Percentiles rank a stretch among this genome's conserved stretches.
Evolutionary conservation across 2,888 invertebrate species (phyloP).

Genomic region (Drosophila histrio): DNA sequence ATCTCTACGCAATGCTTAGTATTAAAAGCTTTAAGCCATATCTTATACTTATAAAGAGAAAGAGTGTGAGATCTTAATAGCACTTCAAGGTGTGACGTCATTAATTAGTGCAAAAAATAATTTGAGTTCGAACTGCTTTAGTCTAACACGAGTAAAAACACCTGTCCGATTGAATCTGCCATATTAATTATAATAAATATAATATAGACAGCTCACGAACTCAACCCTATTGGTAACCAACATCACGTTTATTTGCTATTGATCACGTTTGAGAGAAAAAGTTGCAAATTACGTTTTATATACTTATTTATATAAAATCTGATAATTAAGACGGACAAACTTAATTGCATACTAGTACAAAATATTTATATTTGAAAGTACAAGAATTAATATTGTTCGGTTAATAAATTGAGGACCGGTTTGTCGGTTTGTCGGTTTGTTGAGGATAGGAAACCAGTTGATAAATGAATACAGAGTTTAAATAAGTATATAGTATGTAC

Average conservation of each 20-base stretch:
- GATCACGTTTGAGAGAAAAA: too few relatives aligned
- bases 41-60: not conserved
- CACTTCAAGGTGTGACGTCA: constrained; percentile 36
- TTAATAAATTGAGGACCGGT: constrained; percentile 32
- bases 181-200: not conserved
- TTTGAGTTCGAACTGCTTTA: constrained; percentile 26
- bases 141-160: constrained; percentile 38
- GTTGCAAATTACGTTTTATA: too few relatives aligned
- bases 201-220: constrained; percentile 4
- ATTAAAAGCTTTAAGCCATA: not conserved
- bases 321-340: not conserved
- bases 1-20: not conserved
- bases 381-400: constrained; percentile 13
- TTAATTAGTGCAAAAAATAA: constrained; percentile 57
- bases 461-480: not conserved
- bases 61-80: not conserved
- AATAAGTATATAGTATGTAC: not conserved
- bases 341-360: not conserved
- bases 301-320: not conserved
- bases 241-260: constrained; percentile 52
- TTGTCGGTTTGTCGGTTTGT: constrained; percentile 4
- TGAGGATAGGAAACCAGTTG: constrained; percentile 35
- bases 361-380: constrained; percentile 1
- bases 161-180: constrained; percentile 44
- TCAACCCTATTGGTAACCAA: constrained; percentile 1